Base-by-base conservation (phyloP, 2,888 invertebrate species). In the Leucoptera coffeella region DNA sequence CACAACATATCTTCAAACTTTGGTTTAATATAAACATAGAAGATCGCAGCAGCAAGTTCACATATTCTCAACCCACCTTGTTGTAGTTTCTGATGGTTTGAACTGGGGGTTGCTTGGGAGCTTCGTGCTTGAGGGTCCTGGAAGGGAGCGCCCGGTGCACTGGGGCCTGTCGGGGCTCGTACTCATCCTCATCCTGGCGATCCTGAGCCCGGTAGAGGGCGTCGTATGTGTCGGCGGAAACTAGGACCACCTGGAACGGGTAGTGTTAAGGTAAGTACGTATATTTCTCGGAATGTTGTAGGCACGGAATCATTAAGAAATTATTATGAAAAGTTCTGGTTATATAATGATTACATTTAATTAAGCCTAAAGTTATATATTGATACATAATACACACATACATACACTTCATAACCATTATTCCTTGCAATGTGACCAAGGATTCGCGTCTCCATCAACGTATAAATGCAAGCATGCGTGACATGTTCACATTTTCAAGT, bases 21-120 rank as follows among this genome's bases (percentile, higher is more conserved):
- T n/a, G n/a, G n/a, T n/a, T n/a, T n/a, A n/a, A n/a, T n/a, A n/a
- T n/a, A n/a, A n/a, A n/a, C n/a, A n/a, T n/a, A n/a, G n/a, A n/a
- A n/a, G n/a, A n/a, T n/a, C n/a, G n/a, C n/a, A n/a, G n/a, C n/a
- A n/a, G n/a, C n/a, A n/a, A n/a, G n/a, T 77, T 77, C 75, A 17
- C 9, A 17, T 17, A 17, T 17, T 9, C 9, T 17, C 12, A 78
- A 75, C 26, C 15, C 23, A 56, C 67, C 62, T 87, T 85, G 46
- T 85, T 87, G 55, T 86, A 88, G 47, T 88, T 87, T 31, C 85
- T 72, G 39, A 86, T 83, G 10, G 88, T 88, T 58, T 86, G 85
- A 2, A 88, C 85, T 1, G 85, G 85, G 3, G 85, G 83, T 25
- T 78, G 73, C 48, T 79, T 83, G 3, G 73, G 58, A 12, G 73